These are phyloP conservation scores for Melieria omissa DNA, from an alignment of 2,888 invertebrate species.

Conservation along the genomic window DNA sequence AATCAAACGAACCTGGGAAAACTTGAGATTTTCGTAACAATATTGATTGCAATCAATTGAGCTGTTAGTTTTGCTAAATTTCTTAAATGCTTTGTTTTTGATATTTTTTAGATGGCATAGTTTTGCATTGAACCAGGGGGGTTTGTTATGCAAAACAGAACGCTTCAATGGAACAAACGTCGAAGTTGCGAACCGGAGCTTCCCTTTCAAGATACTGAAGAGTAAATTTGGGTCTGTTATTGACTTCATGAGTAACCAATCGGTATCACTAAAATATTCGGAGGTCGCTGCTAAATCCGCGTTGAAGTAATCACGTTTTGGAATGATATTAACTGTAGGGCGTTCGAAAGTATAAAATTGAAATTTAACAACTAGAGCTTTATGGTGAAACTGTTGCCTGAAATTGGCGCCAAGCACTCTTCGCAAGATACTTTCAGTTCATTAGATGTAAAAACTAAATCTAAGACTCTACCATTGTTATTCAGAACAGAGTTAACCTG, in stretches of 20 bases:
- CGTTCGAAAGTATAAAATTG: not conserved
- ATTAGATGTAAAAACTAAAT: not conserved
- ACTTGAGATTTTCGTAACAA: too few species aligned
- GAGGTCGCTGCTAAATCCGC: not conserved
- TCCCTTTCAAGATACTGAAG: not conserved
- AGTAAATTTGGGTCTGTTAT: not conserved
- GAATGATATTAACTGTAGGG: not conserved
- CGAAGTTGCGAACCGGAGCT: not conserved
- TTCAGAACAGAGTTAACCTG: not conserved
- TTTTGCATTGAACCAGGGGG: conserved; percentile 2
- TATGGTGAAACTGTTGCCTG: not conserved
- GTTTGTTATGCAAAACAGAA: not conserved
- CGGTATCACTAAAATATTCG: not conserved
- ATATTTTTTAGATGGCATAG: conserved; percentile 1
- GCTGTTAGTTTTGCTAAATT: not conserved
- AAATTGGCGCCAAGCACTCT: not conserved
- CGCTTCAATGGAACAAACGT: not conserved
- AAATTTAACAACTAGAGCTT: not conserved
- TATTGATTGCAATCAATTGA: too few species aligned
- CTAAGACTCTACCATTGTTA: not conserved
- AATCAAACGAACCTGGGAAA: too few species aligned
- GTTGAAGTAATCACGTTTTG: not conserved
- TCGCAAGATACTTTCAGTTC: conserved; percentile 3
- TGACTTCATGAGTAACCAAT: not conserved
- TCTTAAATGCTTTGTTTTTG: not conserved